Conservation (phyloP, 2,888 invertebrate genomes). For the Pecten maximus region DNA sequence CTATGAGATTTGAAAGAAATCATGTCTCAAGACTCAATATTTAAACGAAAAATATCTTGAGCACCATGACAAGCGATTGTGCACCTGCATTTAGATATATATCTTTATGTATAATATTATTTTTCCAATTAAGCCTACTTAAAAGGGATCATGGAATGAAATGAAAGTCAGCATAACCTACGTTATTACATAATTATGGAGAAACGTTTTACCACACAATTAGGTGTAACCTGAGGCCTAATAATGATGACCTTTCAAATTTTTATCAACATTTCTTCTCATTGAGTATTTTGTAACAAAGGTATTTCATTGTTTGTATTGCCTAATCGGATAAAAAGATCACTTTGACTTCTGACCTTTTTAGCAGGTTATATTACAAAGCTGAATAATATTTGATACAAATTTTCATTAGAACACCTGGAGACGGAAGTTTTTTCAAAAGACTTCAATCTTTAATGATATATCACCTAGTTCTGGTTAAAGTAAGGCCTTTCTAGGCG, state of each 20-base stretch:
- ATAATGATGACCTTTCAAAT: background rate
- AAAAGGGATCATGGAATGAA: background rate
- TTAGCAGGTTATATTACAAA: background rate
- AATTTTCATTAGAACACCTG: background rate
- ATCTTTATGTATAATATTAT: background rate
- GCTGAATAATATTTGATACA: background rate
- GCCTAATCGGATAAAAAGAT: background rate
- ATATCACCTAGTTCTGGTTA: background rate
- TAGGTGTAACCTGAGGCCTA: background rate
- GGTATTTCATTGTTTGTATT: background rate
- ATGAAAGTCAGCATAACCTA: background rate
- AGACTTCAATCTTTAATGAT: background rate
- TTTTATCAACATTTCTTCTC: background rate
- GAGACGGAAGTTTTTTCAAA: background rate
- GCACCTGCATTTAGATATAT: conserved; percentile 15
- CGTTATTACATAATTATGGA: background rate
- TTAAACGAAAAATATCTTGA: background rate
- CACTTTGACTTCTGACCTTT: background rate
- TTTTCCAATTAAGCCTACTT: conserved; percentile 5
- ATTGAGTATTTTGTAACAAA: background rate
- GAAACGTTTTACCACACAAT: background rate
- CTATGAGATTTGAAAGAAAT: background rate
- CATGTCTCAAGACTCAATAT: background rate
- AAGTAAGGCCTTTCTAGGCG: no score
- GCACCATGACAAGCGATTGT: background rate